phyloP scores from a whole-genome alignment of 2,113 vertebrate species.

The Platanista minor region DNA sequence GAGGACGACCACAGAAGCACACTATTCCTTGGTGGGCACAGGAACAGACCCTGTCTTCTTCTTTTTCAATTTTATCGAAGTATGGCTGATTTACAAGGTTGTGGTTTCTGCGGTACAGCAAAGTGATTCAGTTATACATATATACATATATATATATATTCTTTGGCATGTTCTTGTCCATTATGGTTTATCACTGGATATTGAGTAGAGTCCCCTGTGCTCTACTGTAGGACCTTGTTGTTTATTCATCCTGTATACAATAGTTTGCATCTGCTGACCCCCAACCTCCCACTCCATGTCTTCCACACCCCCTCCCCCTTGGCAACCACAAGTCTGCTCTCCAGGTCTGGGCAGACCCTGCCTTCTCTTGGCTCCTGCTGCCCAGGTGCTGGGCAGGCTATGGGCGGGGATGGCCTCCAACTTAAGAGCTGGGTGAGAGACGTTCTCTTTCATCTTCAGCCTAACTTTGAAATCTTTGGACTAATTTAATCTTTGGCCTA shows the following conservation, averaged over 20 bases:
- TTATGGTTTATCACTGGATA: not conserved
- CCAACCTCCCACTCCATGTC: not conserved
- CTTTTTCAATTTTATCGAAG: not conserved
- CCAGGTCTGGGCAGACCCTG: not conserved
- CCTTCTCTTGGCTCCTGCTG: not conserved
- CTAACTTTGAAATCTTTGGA: not conserved
- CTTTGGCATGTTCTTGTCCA: not conserved
- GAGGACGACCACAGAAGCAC: fast-evolving
- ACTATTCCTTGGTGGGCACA: not conserved
- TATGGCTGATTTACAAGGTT: not conserved
- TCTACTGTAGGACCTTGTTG: not conserved
- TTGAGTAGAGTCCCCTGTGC: not conserved
- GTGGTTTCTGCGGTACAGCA: not conserved
- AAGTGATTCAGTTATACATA: not conserved
- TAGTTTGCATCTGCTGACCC: not conserved
- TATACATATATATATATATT: not conserved
- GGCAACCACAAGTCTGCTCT: not conserved
- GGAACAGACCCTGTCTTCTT: not conserved
- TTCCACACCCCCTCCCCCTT: not conserved
- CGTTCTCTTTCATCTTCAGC: not conserved
- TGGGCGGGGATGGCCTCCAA: fast-evolving
- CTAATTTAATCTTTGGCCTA: no score
- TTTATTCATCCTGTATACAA: fast-evolving
- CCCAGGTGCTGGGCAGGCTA: fast-evolving
- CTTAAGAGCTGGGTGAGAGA: fast-evolving